Base-by-base conservation (phyloP, 2,797 vertebrate species). In the Danio jaintianensis region DNA sequence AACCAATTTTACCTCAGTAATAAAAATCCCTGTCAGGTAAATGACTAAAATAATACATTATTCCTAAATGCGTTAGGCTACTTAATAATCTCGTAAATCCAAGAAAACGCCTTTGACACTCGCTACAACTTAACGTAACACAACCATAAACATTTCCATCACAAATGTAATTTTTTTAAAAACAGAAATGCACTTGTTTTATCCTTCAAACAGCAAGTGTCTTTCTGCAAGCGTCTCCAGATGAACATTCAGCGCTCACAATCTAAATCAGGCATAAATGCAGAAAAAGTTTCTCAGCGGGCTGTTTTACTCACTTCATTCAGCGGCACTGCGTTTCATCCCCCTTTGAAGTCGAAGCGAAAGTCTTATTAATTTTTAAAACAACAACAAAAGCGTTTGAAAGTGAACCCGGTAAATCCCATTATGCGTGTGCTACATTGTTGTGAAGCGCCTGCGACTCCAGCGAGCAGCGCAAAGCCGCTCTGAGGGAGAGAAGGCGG, bases 361-460 rank as follows among this genome's bases (percentile, higher is more conserved):
- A 55, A 76, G 59, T 55, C n/a, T 56, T 16, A 13, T 59, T 36
- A 62, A 66, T 59, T 64, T 71, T 61, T 69, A 76, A 83, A 72
- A 79, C 29, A 11, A 53, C 67, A 79, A 67, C 76, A 76, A 79
- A 58, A 53, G 52, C 61, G 72, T 63, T 76, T 71, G 50, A 79
- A 61, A 73, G 18, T 78, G 80, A 68, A 75, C 61, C 73, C 69
- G 80, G 72, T 79, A 83, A 83, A 79, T 79, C 85, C 85, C 84
- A 83, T 86, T 53, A 81, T 85, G 84, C 70, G 74, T 61, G 62
- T 79, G 74, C 59, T 77, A 87, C 87, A 84, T 83, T 82, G 84
- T 83, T 82, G 79, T 79, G 66, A 43, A 76, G 83, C 74, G 74
- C 36, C 79, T 75, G 77, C 85, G 82, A 83, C 85, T 82, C 78